phyloP scores from a whole-genome alignment of 2,113 vertebrate species.

The Empidonax traillii region DNA sequence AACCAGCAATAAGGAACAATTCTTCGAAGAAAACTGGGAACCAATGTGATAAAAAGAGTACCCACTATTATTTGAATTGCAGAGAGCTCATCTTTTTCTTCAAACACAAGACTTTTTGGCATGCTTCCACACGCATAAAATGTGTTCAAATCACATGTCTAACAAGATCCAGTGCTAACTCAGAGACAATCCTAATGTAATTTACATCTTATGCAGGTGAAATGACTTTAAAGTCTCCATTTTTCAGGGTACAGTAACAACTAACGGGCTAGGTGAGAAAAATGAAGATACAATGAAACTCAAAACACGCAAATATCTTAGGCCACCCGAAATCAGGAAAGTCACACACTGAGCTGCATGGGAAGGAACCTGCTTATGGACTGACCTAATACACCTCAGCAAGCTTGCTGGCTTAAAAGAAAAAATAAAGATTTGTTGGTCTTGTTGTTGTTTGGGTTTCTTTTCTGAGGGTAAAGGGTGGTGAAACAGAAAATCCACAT shows the following conservation, averaged over 20 bases:
- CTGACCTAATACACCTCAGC: neutral
- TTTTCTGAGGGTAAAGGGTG: fast-evolving
- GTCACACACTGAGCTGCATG: neutral
- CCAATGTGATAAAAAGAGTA: neutral
- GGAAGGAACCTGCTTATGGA: fast-evolving
- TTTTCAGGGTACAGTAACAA: neutral
- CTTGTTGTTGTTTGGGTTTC: neutral
- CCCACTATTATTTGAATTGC: neutral
- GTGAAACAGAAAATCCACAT: neutral
- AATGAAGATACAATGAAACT: neutral
- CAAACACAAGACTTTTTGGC: neutral
- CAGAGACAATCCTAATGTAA: neutral
- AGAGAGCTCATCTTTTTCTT: neutral
- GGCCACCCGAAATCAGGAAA: neutral
- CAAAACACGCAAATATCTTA: neutral
- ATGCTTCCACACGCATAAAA: neutral
- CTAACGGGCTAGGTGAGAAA: neutral
- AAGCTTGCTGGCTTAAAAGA: neutral
- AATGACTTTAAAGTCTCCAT: neutral
- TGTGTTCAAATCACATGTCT: fast-evolving
- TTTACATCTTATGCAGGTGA: neutral
- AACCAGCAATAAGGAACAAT: neutral
- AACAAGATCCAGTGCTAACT: neutral
- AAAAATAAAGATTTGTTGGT: no score
- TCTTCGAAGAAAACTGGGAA: neutral